A percentile compares a stretch with the other conserved stretches of the same genome.
These are phyloP conservation scores for Gymnocheta viridis DNA, from an alignment of 2,888 invertebrate species.

Conservation along the genomic window DNA sequence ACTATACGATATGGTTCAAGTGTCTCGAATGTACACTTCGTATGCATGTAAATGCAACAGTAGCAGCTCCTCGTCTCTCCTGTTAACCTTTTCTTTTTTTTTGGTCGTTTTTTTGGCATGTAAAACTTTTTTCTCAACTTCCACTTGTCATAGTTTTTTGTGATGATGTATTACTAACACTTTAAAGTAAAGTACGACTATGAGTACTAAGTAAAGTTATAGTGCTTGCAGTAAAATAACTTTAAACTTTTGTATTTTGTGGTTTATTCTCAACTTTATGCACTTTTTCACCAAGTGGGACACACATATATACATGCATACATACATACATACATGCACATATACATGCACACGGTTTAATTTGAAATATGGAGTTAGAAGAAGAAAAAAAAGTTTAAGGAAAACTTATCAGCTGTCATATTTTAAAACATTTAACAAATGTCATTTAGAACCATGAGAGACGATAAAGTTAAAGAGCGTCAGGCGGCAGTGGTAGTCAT, in stretches of 20 bases:
- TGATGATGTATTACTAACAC: conserved; percentile 63
- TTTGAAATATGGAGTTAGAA: not conserved
- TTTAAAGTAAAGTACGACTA: conserved; percentile 38
- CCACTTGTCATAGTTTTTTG: conserved; percentile 46
- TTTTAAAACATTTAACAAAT: conserved; percentile 33
- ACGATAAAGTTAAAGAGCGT: not conserved
- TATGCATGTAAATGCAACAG: conserved; percentile 18
- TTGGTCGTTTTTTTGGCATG: no score
- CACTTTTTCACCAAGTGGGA: not conserved
- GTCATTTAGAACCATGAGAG: conserved; percentile 4
- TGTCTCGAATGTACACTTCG: conserved; percentile 15
- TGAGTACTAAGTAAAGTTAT: not conserved
- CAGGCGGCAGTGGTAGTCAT: not conserved
- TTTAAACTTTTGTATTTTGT: conserved; percentile 56
- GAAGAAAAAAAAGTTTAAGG: not conserved
- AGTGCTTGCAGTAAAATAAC: conserved; percentile 51
- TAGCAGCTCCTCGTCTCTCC: not conserved
- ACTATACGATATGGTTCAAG: conserved; percentile 39
- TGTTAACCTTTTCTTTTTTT: no score
- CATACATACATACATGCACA: not conserved
- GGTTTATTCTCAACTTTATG: conserved; percentile 25
- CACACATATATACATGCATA: conserved; percentile 8
- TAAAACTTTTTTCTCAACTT: conserved; percentile 36
- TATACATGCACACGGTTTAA: no score
- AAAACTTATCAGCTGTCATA: conserved; percentile 53